These are phyloP conservation scores for Heteractis magnifica DNA, from an alignment of 92 coral and sea anemone genomes.

Conservation along the genomic window DNA sequence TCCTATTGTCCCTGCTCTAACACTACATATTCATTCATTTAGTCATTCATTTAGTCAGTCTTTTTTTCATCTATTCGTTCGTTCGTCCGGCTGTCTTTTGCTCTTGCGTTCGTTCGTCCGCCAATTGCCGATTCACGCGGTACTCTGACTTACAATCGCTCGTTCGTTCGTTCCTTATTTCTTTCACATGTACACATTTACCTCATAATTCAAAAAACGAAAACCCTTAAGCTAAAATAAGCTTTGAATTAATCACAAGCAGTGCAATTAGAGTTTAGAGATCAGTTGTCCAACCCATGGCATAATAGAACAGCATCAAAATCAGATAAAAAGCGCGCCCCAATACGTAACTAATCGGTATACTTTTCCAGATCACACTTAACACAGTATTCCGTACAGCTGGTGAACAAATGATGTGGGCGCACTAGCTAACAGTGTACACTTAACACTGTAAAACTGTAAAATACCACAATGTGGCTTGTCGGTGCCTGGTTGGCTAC, in stretches of 20 bases:
- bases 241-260: neutral
- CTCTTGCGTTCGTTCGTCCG: no score
- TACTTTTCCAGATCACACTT: neutral
- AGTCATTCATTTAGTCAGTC: no score
- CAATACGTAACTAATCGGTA: neutral
- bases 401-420: neutral
- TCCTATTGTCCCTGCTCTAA: no score
- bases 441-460: neutral
- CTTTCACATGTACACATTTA: neutral
- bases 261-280: no score
- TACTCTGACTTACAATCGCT: no score
- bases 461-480: slow-evolving; percentile 2
- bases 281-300: no score
- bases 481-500: slow-evolving; percentile 1
- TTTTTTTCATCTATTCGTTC: no score
- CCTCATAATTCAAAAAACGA: no score
- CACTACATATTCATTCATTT: neutral
- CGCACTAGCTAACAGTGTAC: neutral
- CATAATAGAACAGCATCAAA: no score
- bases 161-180: no score
- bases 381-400: neutral
- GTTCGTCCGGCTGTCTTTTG: neutral
- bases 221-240: neutral
- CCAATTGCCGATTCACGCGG: no score
- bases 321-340: no score